Conservation (phyloP, 2,888 invertebrate genomes). For the Choristoneura rosaceana region DNA sequence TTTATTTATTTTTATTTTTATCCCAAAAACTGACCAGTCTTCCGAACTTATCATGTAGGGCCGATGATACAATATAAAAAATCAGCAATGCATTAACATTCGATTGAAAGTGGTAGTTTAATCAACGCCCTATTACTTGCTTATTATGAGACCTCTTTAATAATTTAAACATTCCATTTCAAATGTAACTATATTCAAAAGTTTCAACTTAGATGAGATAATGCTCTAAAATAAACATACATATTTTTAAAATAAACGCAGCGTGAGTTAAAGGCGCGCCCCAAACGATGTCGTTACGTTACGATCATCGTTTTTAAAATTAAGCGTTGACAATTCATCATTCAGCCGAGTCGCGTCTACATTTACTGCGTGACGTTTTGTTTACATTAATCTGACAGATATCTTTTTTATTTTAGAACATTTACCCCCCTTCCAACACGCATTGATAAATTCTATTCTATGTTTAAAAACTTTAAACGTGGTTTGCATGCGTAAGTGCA, state of each 20-base stretch:
- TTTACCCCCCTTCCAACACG: too few species aligned
- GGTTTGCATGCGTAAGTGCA: constrained; percentile 1
- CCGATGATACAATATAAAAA: too few species aligned
- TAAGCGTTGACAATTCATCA: constrained; percentile 16
- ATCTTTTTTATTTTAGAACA: too few species aligned
- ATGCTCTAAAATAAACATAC: constrained; percentile 21
- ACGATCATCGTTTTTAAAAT: constrained; percentile 7
- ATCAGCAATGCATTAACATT: too few species aligned
- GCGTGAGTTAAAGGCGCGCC: constrained; percentile 20
- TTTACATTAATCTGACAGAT: too few species aligned
- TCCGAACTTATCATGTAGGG: too few species aligned
- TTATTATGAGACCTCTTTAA: too few species aligned
- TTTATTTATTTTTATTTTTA: too few species aligned
- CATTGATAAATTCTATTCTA: too few species aligned
- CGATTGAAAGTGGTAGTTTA: too few species aligned
- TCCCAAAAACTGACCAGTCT: background rate
- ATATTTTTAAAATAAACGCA: constrained; percentile 12
- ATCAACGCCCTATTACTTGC: too few species aligned
- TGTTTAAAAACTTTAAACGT: constrained; percentile 4
- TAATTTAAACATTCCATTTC: too few species aligned
- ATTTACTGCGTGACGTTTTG: background rate
- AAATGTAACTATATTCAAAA: background rate
- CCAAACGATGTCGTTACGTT: constrained; percentile 15
- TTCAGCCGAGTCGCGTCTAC: constrained; percentile 8
- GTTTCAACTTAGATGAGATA: constrained; percentile 16